phyloP scores from a whole-genome alignment of 1,140 invertebrate species.

The Hycleus phaleratus region DNA sequence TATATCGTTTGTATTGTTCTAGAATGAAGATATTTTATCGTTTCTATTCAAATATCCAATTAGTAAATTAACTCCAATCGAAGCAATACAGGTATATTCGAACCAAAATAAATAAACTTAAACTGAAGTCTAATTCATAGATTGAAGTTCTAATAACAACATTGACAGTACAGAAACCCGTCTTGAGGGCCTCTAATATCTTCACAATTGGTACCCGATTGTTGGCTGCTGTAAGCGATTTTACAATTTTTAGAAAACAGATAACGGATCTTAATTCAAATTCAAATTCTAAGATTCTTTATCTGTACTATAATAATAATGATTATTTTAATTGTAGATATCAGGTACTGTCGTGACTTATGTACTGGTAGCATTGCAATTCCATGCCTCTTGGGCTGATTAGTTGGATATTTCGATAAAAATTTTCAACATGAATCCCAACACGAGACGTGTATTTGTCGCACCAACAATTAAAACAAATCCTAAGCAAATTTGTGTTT shows the following conservation, averaged over 20 bases:
- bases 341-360: slow-evolving; percentile 32
- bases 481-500: slow-evolving; percentile 18
- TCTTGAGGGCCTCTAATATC: slow-evolving; percentile 28
- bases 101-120: neutral
- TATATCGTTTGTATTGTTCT: slow-evolving; percentile 14
- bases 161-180: slow-evolving; percentile 25
- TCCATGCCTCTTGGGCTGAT: slow-evolving; percentile 27
- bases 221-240: slow-evolving; percentile 29
- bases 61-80: slow-evolving; percentile 19
- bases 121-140: slow-evolving; percentile 13
- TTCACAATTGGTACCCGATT: slow-evolving; percentile 29
- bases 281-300: too few species aligned
- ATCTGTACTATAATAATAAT: too few species aligned
- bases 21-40: slow-evolving; percentile 23
- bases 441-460: neutral
- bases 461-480: neutral
- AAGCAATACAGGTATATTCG: slow-evolving; percentile 17
- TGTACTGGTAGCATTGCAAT: slow-evolving; percentile 32
- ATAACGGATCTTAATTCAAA: neutral
- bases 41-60: slow-evolving; percentile 27
- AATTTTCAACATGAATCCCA: neutral
- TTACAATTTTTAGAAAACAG: too few species aligned
- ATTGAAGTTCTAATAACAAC: slow-evolving; percentile 30
- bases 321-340: slow-evolving; percentile 23
- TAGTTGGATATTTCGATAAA: neutral